These are phyloP conservation scores for Pinctada fucata DNA, from an alignment of 2,888 invertebrate species.

Conservation along the genomic window DNA sequence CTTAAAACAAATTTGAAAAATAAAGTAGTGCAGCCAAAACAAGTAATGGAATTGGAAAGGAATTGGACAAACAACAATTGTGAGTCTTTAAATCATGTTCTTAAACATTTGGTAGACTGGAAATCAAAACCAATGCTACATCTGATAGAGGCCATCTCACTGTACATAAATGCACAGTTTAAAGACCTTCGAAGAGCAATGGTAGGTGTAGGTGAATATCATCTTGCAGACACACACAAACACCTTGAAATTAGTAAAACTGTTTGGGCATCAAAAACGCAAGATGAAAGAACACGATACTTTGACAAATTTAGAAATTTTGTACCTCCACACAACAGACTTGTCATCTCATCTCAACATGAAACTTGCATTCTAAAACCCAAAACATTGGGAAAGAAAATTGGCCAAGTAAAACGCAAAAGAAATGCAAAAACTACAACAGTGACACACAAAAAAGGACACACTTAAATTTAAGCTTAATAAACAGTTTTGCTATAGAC, in stretches of 20 bases:
- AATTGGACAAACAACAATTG: constrained; percentile 25
- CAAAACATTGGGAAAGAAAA: background rate
- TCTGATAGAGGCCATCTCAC: background rate
- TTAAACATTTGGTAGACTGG: constrained; percentile 8
- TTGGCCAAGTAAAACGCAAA: background rate
- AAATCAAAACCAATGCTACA: constrained; percentile 5
- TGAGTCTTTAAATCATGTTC: constrained; percentile 23
- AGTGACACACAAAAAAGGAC: background rate
- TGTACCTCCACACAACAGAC: background rate
- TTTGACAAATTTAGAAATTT: constrained; percentile 1
- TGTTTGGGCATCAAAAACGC: background rate
- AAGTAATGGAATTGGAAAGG: background rate
- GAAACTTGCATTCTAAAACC: background rate
- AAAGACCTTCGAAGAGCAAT: background rate
- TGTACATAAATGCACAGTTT: background rate
- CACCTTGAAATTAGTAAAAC: background rate
- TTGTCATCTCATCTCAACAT: background rate
- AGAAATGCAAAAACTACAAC: background rate
- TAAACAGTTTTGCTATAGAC: too few relatives aligned
- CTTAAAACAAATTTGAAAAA: background rate
- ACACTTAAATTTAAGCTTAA: too few relatives aligned
- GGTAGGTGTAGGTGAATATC: background rate
- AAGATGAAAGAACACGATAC: background rate
- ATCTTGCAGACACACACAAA: background rate
- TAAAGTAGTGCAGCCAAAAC: constrained; percentile 1